phyloP scores from a whole-genome alignment of 2,113 vertebrate species.

The Phocoena sinus region DNA sequence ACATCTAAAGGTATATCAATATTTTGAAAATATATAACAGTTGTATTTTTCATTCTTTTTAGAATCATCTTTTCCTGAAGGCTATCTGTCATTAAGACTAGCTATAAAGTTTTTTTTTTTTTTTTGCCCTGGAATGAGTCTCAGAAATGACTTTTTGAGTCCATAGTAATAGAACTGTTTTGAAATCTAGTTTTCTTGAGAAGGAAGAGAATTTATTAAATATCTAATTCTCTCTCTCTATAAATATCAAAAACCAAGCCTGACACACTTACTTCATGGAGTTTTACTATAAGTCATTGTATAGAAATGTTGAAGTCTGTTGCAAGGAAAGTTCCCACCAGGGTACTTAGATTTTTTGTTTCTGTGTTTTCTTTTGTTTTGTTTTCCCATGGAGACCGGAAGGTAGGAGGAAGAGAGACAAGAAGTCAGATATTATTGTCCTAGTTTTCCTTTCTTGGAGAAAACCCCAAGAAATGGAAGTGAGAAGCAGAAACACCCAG shows the following conservation, averaged over 20 bases:
- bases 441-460: background rate
- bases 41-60: background rate
- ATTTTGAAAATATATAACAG: background rate
- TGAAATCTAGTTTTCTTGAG: slow-evolving; percentile 5
- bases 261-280: background rate
- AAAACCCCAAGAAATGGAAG: background rate
- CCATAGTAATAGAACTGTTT: background rate
- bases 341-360: background rate
- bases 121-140: background rate
- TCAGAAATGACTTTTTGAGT: background rate
- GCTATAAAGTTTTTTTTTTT: background rate
- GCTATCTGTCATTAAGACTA: background rate
- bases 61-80: background rate
- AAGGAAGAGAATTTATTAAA: background rate
- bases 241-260: background rate
- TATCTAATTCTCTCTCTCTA: background rate
- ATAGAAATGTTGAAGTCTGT: background rate
- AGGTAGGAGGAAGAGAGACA: background rate
- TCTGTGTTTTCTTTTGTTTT: background rate
- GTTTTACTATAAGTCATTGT: slow-evolving; percentile 20
- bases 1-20: background rate
- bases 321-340: background rate
- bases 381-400: background rate
- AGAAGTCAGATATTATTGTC: background rate
- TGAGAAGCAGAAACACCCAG: background rate